phyloP scores from a whole-genome alignment of 2,797 vertebrate species.

The Chelmon rostratus region DNA sequence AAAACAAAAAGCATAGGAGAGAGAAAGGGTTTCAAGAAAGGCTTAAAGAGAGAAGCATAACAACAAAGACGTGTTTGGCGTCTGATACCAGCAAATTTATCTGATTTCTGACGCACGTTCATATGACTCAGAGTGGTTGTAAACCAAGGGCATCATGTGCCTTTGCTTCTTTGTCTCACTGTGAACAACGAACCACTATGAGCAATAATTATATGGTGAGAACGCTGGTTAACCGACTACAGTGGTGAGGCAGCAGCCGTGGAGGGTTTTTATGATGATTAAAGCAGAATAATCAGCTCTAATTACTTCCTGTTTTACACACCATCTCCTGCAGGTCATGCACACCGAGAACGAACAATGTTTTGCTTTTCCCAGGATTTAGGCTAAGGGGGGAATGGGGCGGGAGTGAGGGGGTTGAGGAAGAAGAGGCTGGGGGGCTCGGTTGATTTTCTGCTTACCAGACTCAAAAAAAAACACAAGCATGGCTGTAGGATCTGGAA shows the following conservation, averaged over 20 bases:
- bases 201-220: constrained; percentile 67
- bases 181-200: constrained; percentile 63
- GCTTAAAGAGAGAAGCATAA: not conserved
- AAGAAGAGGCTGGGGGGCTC: not conserved
- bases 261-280: constrained; percentile 61
- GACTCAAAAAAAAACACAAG: constrained; percentile 36
- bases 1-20: not conserved
- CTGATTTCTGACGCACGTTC: constrained; percentile 36
- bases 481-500: constrained; percentile 24
- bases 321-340: constrained; percentile 73
- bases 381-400: constrained; percentile 14
- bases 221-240: constrained; percentile 53
- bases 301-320: constrained; percentile 84
- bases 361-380: constrained; percentile 73
- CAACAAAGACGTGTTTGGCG: constrained; percentile 19
- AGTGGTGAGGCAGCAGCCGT: constrained; percentile 38
- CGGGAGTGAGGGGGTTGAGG: not conserved
- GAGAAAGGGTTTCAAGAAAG: not conserved
- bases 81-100: constrained; percentile 40
- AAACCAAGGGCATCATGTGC: constrained; percentile 44
- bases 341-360: constrained; percentile 73
- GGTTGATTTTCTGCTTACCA: constrained; percentile 34
- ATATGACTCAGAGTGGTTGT: constrained; percentile 33
- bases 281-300: constrained; percentile 80
- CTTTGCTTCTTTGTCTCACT: constrained; percentile 38